Percentiles rank a stretch among this genome's conserved stretches.
Evolutionary conservation across 2,888 invertebrate species (phyloP).

Genomic region (Celastrina argiolus): DNA sequence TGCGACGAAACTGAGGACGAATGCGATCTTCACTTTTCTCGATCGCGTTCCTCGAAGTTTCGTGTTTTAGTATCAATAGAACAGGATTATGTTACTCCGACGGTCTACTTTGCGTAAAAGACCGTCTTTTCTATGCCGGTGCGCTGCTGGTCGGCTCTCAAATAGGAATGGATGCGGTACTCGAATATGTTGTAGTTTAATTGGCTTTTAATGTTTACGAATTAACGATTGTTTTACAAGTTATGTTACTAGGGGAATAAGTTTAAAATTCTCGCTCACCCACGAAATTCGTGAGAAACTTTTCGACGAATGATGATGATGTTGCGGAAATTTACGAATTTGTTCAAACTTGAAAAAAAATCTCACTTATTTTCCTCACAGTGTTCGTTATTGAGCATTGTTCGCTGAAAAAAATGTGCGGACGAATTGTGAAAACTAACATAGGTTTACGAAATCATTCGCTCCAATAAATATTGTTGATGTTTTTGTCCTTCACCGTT

Average conservation of each 20-base stretch:
- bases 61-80: constrained; percentile 66
- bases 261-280: constrained; percentile 39
- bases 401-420: neutral
- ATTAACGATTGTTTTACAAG: constrained; percentile 52
- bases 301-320: neutral
- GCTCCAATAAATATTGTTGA: constrained; percentile 9
- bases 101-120: constrained; percentile 32
- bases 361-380: constrained; percentile 6
- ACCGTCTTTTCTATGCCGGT: constrained; percentile 43
- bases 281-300: constrained; percentile 14
- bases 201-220: constrained; percentile 56
- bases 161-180: constrained; percentile 59
- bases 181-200: constrained; percentile 51
- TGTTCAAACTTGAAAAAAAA: neutral
- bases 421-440: constrained; percentile 6
- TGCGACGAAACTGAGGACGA: constrained; percentile 35
- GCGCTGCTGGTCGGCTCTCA: constrained; percentile 61
- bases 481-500: constrained; percentile 16
- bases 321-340: neutral
- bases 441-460: neutral
- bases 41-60: constrained; percentile 40
- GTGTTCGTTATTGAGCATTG: constrained; percentile 8
- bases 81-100: constrained; percentile 61
- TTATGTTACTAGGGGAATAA: constrained; percentile 58
- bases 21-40: constrained; percentile 27